Percentiles rank a stretch among this genome's conserved stretches.
Evolutionary conservation across 2,113 vertebrate species (phyloP).

Genomic region (Ia io): DNA sequence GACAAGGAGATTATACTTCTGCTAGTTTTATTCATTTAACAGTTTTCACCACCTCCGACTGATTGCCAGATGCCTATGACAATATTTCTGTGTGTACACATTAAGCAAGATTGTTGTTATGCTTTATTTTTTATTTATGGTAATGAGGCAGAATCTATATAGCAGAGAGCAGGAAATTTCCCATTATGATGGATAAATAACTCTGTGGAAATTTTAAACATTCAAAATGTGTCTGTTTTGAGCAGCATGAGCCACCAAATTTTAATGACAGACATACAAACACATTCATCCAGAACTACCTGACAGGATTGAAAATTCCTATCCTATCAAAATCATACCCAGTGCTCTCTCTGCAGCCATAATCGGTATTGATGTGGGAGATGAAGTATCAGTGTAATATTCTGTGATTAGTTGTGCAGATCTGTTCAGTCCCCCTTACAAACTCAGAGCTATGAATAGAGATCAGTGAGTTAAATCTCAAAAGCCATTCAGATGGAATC

Average conservation of each 20-base stretch:
- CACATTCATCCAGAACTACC: constrained; percentile 59
- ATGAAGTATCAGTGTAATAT: constrained; percentile 65
- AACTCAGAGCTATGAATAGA: constrained; percentile 69
- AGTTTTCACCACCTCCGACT: constrained; percentile 43
- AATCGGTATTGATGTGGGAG: constrained; percentile 68
- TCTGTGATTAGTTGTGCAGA: constrained; percentile 69
- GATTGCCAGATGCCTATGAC: constrained; percentile 62
- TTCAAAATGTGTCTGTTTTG: constrained; percentile 63
- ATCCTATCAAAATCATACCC: constrained; percentile 63
- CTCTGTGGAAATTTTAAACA: constrained; percentile 71
- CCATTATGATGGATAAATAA: constrained; percentile 65
- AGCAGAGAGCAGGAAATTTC: constrained; percentile 59
- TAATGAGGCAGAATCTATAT: constrained; percentile 66
- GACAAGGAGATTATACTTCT: neutral
- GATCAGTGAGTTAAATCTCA: constrained; percentile 75
- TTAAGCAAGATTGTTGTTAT: constrained; percentile 65
- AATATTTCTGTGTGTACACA: constrained; percentile 69
- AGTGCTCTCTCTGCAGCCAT: constrained; percentile 24
- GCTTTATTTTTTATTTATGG: constrained; percentile 75
- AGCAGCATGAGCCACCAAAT: constrained; percentile 56
- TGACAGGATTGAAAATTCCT: constrained; percentile 68
- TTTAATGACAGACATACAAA: constrained; percentile 69
- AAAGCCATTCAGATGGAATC: constrained; percentile 76
- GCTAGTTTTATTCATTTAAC: constrained; percentile 23
- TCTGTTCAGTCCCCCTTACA: constrained; percentile 63